These are phyloP conservation scores for Catharus fuscescens DNA, from an alignment of 2,113 vertebrate species.

Conservation along the genomic window DNA sequence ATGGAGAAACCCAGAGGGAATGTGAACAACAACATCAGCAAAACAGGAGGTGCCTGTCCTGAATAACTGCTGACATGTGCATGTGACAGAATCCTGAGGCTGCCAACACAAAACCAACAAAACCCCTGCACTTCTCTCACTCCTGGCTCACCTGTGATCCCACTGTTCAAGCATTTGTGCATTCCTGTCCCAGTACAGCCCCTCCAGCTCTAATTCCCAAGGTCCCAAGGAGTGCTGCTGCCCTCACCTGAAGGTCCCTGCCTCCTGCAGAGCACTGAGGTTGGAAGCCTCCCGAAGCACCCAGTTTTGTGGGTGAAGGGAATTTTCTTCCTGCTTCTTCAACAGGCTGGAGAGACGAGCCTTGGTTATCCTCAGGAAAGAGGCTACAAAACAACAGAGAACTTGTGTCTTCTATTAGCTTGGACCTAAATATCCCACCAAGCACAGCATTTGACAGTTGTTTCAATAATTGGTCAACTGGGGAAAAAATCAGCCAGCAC, in stretches of 20 bases:
- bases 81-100: background rate
- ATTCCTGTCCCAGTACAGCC: background rate
- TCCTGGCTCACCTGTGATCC: background rate
- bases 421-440: background rate
- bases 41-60: background rate
- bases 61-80: background rate
- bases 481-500: background rate
- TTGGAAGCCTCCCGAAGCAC: constrained; percentile 88
- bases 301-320: constrained; percentile 77
- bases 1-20: background rate
- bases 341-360: constrained; percentile 80
- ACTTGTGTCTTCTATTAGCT: background rate
- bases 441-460: background rate
- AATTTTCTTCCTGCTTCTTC: constrained; percentile 76
- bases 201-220: background rate
- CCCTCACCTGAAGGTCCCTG: constrained; percentile 91
- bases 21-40: background rate
- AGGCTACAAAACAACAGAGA: constrained; percentile 69
- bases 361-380: constrained; percentile 82
- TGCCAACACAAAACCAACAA: background rate
- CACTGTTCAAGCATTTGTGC: background rate
- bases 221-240: background rate
- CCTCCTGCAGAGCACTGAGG: constrained; percentile 91
- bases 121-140: background rate
- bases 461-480: background rate